These are phyloP conservation scores for Dryobates pubescens DNA, from an alignment of 2,797 vertebrate species.

Conservation along the genomic window DNA sequence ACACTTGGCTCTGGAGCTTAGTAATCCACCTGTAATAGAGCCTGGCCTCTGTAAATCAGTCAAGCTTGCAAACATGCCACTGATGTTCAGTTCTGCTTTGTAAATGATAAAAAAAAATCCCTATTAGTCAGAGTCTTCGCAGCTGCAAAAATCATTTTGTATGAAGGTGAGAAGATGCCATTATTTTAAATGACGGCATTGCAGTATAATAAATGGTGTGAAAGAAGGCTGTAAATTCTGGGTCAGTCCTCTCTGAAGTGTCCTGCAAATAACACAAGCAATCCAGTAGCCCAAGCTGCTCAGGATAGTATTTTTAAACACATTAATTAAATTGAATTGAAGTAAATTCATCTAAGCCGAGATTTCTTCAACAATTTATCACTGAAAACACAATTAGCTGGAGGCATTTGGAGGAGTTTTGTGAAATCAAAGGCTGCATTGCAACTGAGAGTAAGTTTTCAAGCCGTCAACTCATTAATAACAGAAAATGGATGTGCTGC, in stretches of 20 bases:
- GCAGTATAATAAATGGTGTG: slow-evolving; percentile 19
- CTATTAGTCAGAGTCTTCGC: neutral
- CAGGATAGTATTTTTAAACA: slow-evolving; percentile 36
- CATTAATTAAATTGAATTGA: slow-evolving; percentile 64
- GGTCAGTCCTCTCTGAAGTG: slow-evolving; percentile 11
- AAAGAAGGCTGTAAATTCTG: slow-evolving; percentile 58
- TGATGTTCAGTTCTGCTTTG: slow-evolving; percentile 7
- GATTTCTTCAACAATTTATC: slow-evolving; percentile 54
- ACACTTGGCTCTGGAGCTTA: neutral
- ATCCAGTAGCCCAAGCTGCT: slow-evolving; percentile 2
- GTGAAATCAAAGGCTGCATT: slow-evolving; percentile 62
- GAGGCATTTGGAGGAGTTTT: slow-evolving; percentile 44
- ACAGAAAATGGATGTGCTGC: slow-evolving; percentile 57
- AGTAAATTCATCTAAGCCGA: slow-evolving; percentile 56
- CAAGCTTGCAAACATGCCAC: neutral
- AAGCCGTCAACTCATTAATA: slow-evolving; percentile 64
- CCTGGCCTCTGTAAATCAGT: neutral
- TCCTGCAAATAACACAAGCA: slow-evolving; percentile 30
- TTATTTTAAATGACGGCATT: slow-evolving; percentile 50
- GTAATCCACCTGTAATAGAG: neutral
- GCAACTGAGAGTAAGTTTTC: slow-evolving; percentile 45
- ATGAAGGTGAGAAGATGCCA: neutral
- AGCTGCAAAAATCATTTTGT: neutral
- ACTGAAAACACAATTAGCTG: slow-evolving; percentile 55
- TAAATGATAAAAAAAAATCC: neutral